phyloP scores from a whole-genome alignment of 2,113 vertebrate species.

The Siniperca knerii region DNA sequence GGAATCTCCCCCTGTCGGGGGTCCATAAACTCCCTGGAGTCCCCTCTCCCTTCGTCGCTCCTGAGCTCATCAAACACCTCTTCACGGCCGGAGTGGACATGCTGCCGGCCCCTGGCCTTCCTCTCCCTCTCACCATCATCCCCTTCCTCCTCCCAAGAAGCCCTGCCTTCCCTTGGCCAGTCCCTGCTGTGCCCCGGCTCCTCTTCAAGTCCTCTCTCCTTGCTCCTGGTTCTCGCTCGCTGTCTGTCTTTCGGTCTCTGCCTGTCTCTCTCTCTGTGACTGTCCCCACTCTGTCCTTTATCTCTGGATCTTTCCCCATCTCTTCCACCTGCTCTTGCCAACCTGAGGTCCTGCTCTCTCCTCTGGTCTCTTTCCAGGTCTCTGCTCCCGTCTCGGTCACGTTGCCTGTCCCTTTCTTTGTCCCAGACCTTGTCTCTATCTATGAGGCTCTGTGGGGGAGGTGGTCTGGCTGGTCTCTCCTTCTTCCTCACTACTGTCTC shows the following conservation, averaged over 20 bases:
- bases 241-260: slow-evolving; percentile 50
- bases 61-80: slow-evolving; percentile 75
- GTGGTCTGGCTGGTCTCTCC: slow-evolving; percentile 78
- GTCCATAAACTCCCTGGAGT: slow-evolving; percentile 46
- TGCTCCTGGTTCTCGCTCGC: slow-evolving; percentile 61
- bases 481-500: slow-evolving; percentile 73
- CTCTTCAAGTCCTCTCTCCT: slow-evolving; percentile 68
- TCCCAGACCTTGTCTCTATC: slow-evolving; percentile 73
- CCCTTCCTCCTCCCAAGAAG: slow-evolving; percentile 60
- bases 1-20: slow-evolving; percentile 47
- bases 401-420: slow-evolving; percentile 47
- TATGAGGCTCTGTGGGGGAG: slow-evolving; percentile 61
- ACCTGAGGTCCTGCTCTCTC: slow-evolving; percentile 62
- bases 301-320: slow-evolving; percentile 49
- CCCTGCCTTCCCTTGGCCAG: background rate
- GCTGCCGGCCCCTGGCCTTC: slow-evolving; percentile 53
- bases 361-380: slow-evolving; percentile 48
- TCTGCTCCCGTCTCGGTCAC: slow-evolving; percentile 49
- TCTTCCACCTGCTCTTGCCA: slow-evolving; percentile 39
- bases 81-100: slow-evolving; percentile 58
- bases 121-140: slow-evolving; percentile 41
- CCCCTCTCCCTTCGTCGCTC: slow-evolving; percentile 48
- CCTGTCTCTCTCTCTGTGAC: slow-evolving; percentile 48
- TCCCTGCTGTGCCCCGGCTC: slow-evolving; percentile 11
- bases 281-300: slow-evolving; percentile 45